Evolutionary conservation across 2,797 vertebrate genomes (phyloP), one percentile per base, ranked within the genome.

Genomic region (Falco concolor): DNA sequence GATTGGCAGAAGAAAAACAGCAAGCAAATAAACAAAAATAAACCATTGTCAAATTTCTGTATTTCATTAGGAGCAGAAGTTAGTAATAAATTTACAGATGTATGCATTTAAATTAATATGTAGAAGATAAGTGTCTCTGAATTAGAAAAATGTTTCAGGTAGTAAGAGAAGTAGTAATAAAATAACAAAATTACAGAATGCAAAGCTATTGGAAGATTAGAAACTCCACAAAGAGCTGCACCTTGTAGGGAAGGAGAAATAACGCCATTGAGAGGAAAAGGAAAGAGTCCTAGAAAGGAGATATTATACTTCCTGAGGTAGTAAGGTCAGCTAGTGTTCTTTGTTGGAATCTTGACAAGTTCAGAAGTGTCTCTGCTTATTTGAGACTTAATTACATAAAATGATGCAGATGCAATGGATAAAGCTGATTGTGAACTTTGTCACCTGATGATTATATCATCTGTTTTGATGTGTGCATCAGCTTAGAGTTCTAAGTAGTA

Each of bases 361-460:
- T 65, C 42, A 78, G 44, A 86, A 69, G 23, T 76, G 34, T 32
- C 40, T 30, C 45, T 73, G 10, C 19, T 84, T 68, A 14, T 50
- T 96, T 90, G 64, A 92, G 67, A 84, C 69, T 94, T 53, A 96
- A 30, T 80, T 84, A 25, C 21, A 74, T 73, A 61, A 93, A 95
- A 81, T 45, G 1, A 67, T 77, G 60, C 20, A 25, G 8, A 54
- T 67, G 36, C 21, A 63, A 25, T 42, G 83, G 54, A 50, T 67
- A n/a, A 86, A 84, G 82, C 53, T 92, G 42, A 77, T 60, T 72
- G 56, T 81, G 67, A 77, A 60, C 49, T 95, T 80, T 27, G 50
- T 77, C 84, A 36, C 32, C 60, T 81, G 61, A 44, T 73, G 87
- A 70, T 93, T 74, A 4, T 82, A 40, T 91, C 64, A 57, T 82